Base-by-base conservation (phyloP, 2,797 vertebrate species). In the Argentina silus region DNA sequence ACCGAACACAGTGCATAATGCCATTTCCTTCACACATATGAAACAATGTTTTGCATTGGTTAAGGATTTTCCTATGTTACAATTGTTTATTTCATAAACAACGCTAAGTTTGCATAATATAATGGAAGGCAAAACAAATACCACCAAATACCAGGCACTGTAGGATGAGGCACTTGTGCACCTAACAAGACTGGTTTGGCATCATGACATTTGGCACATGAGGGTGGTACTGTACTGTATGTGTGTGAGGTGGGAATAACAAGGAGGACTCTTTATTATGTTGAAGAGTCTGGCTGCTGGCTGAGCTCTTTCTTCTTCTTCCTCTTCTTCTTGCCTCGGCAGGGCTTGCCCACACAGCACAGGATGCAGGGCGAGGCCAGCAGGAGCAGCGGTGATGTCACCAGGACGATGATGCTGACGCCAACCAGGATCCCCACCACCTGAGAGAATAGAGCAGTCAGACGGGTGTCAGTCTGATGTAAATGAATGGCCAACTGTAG, bases 381-480 rank as follows among this genome's bases (percentile, higher is more conserved):
- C 0, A 99, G 94, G 43, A 99, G 92, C 82, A 99, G 90, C 0
- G 98, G 98, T 1, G 97, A 98, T 0, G 97, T 97, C 81, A 99
- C 96, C 92, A 99, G 73, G 2, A 96, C 95, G 14, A 98, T 94
- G 83, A 99, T 91, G 74, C 96, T 96, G 17, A 98, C 84, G 65
- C 97, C 98, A 76, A 98, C 92, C 14, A 99, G 94, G 89, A 98
- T 97, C 0, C 97, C 97, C 72, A 97, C 97, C 87, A 99, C 97
- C 97, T 99, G 89, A 7, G 66, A 71, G 74, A 15, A 36, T 6
- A 42, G 55, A 36, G 45, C 14, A 60, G 3, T 11, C 4, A 36
- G 27, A 36, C 27, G 4, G 27, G 27, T 36, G 27, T 36, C 27
- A 36, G 27, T 36, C 27, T 36, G 27, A 36, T 36, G 27, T 36